phyloP scores from a whole-genome alignment of 2,888 invertebrate species.

The Pegoplata infirma region DNA sequence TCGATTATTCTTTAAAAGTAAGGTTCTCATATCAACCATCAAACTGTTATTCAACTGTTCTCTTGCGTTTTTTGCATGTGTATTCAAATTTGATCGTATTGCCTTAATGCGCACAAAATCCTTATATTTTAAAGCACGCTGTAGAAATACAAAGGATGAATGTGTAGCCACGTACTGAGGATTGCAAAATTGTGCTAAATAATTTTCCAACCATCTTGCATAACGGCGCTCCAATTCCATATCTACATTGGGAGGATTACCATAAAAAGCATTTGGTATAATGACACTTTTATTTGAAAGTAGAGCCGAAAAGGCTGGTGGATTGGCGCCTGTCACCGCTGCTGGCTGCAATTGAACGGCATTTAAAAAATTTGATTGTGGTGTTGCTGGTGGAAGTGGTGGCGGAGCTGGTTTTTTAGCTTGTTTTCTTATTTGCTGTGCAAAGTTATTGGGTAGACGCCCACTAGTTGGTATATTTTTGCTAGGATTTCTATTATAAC shows the following conservation, averaged over 20 bases:
- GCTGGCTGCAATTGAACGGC: conserved; percentile 67
- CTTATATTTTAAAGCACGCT: conserved; percentile 67
- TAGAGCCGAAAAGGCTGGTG: conserved; percentile 66
- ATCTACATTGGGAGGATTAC: conserved; percentile 64
- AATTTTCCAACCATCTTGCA: conserved; percentile 68
- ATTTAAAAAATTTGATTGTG: conserved; percentile 69
- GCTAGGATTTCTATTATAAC: conserved; percentile 32
- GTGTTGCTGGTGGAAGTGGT: conserved; percentile 61
- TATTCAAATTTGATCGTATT: conserved; percentile 64
- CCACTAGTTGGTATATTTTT: conserved; percentile 20
- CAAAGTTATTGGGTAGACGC: conserved; percentile 30
- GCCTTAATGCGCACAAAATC: conserved; percentile 66
- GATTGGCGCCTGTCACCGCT: conserved; percentile 58
- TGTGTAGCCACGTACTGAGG: conserved; percentile 67
- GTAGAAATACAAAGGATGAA: conserved; percentile 66
- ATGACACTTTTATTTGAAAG: conserved; percentile 68
- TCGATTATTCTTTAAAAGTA: conserved; percentile 60
- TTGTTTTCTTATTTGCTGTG: conserved; percentile 36
- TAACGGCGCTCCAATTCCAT: conserved; percentile 40
- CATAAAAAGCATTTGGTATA: conserved; percentile 69
- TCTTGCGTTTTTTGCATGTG: conserved; percentile 48
- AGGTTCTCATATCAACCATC: conserved; percentile 64
- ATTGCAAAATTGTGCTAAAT: conserved; percentile 67
- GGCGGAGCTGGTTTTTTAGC: conserved; percentile 42
- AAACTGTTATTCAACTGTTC: conserved; percentile 62